Evolutionary conservation across 2,888 invertebrate species (phyloP), one percentile per base, ranked within the genome.

Genomic region (Lasiommata megera): DNA sequence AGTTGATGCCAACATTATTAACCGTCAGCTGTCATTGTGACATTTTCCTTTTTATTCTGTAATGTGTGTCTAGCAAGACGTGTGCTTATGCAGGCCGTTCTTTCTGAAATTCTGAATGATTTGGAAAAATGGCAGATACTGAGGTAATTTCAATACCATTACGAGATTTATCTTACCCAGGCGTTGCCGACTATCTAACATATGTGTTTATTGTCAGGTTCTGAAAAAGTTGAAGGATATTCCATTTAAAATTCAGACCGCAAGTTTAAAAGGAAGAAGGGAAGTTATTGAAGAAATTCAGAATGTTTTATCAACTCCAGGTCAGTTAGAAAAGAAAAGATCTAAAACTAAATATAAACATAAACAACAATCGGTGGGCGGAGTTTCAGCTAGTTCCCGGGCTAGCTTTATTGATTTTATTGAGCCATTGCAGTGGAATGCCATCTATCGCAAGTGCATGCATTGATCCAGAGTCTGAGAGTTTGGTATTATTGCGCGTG

Each of bases 201-300:
- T 16, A 60, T 62, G 28, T 58, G 61, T 76, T 58, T 73, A 51
- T 75, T 67, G 53, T 58, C 86, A 95, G 94, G 87, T 94, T 68
- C 83, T 93, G 67, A 94, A 92, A 84, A 93, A 92, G 74, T 86
- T 95, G 68, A 94, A 94, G 82, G 95, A 95, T 90, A 90, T 95
- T 73, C 94, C 95, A 58, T 92, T 93, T 79, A 93, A 92, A 84
- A 92, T 95, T 72, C 95, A 95, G 81, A 94, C 94, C 73, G 92
- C 95, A 66, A 95, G 94, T 84, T 88, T 93, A 76, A 94, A 93
- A 76, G 94, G 93, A 74, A 92, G 95, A 74, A 93, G 93, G 76
- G 89, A 92, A 78, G 92, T 94, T 72, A 88, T 95, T 64, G 83
- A 93, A 71, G 93, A 93, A 89, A 93, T 95, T 79, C 92, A 92